Evolutionary conservation across 2,797 vertebrate genomes (phyloP).

Genomic region (Sparidentex hasta): DNA sequence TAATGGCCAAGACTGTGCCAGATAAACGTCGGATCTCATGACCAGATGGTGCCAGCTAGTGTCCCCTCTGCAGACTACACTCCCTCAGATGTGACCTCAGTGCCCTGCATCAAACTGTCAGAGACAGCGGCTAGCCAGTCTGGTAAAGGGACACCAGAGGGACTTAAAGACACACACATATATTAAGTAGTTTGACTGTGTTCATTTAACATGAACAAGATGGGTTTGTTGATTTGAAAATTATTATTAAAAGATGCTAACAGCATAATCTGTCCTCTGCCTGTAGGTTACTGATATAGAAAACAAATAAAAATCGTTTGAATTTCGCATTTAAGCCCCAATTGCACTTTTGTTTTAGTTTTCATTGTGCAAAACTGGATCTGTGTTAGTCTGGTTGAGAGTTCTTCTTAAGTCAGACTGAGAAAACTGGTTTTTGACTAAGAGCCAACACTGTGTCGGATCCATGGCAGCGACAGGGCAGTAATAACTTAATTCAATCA

Average conservation of each 20-base stretch:
- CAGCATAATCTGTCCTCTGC: not conserved
- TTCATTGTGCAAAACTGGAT: too few relatives aligned
- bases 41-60: constrained; percentile 87
- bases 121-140: constrained; percentile 44
- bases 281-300: not conserved
- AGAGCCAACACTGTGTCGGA: too few relatives aligned
- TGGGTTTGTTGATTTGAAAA: not conserved
- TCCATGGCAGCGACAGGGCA: not conserved
- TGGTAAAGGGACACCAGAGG: constrained; percentile 52
- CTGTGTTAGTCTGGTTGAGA: too few relatives aligned
- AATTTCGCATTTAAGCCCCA: too few relatives aligned
- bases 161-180: constrained; percentile 24
- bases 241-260: not conserved
- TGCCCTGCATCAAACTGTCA: constrained; percentile 79
- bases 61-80: constrained; percentile 78
- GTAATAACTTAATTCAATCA: too few relatives aligned
- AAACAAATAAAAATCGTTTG: not conserved
- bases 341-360: too few relatives aligned
- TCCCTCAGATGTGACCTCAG: constrained; percentile 75
- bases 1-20: constrained; percentile 81
- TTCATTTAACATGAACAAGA: not conserved
- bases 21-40: constrained; percentile 74
- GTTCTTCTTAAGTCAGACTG: too few relatives aligned
- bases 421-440: too few relatives aligned
- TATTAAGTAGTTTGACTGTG: not conserved